These are phyloP conservation scores for Urocitellus parryii DNA, from an alignment of 2,113 vertebrate genomes.

Conservation along the genomic window DNA sequence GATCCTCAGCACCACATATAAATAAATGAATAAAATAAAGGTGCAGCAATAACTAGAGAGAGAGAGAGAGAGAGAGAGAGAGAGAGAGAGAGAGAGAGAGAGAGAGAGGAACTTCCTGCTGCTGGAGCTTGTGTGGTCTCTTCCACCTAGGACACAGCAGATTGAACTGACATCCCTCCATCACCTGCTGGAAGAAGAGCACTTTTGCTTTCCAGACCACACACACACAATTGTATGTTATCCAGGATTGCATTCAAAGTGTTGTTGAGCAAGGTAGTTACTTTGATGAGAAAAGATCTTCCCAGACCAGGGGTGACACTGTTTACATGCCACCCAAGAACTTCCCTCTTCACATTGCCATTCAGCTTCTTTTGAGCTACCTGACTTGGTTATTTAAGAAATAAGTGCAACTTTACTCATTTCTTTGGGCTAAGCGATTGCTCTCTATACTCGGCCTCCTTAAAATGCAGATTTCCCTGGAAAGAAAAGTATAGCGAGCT, in stretches of 20 bases:
- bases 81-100: no score
- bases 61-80: no score
- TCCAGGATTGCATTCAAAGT: not conserved
- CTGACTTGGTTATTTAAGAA: conserved; percentile 22
- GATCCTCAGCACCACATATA: no score
- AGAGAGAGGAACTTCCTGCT: not conserved
- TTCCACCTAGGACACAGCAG: not conserved
- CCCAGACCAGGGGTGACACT: not conserved
- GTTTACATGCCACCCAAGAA: not conserved
- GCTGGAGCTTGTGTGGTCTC: not conserved
- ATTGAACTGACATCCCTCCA: not conserved
- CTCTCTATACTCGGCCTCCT: conserved; percentile 35
- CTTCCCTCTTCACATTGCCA: conserved; percentile 26
- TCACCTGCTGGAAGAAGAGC: not conserved
- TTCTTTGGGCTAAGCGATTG: conserved; percentile 45
- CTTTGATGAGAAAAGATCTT: not conserved
- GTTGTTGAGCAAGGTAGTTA: not conserved
- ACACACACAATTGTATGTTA: not conserved
- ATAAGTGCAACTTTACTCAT: conserved; percentile 28
- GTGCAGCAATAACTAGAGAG: no score
- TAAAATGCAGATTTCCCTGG: conserved; percentile 38
- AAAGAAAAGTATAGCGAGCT: not conserved
- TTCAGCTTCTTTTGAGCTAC: not conserved
- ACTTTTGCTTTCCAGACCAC: not conserved
- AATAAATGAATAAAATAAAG: no score